phyloP scores from a whole-genome alignment of 2,113 vertebrate species.

The Cryptotis parvus region DNA sequence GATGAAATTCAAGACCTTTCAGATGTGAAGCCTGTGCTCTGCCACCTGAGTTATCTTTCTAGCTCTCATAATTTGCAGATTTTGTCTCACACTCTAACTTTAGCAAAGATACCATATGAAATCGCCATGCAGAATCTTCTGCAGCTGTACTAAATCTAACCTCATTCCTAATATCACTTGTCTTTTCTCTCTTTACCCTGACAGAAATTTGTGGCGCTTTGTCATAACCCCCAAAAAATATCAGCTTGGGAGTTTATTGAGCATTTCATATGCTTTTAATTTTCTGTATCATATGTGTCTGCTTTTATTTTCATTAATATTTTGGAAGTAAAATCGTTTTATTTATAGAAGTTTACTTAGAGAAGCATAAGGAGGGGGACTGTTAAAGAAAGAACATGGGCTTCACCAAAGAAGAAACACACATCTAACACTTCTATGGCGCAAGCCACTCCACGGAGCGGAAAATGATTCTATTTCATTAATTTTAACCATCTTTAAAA shows the following conservation, averaged over 20 bases:
- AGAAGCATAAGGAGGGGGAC: too few relatives aligned
- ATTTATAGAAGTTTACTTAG: too few relatives aligned
- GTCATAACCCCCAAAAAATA: not conserved
- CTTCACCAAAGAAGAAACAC: too few relatives aligned
- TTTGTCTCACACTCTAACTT: not conserved
- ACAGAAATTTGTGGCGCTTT: not conserved
- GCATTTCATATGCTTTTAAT: not conserved
- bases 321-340: too few relatives aligned
- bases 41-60: too few relatives aligned
- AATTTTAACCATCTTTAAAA: not conserved
- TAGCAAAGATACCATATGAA: not conserved
- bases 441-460: too few relatives aligned
- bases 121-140: not conserved
- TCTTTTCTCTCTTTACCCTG: not conserved
- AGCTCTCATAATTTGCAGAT: not conserved
- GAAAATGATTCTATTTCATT: too few relatives aligned
- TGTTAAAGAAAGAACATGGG: too few relatives aligned
- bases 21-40: too few relatives aligned
- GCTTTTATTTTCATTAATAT: not conserved
- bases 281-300: slow-evolving; percentile 41
- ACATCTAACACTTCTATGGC: too few relatives aligned
- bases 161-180: not conserved
- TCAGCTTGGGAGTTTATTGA: slow-evolving; percentile 34
- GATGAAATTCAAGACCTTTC: too few relatives aligned
- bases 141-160: not conserved